Evolutionary conservation across 23 tunicate species (phyloP).

Genomic region (Trididemnum nubilum): DNA sequence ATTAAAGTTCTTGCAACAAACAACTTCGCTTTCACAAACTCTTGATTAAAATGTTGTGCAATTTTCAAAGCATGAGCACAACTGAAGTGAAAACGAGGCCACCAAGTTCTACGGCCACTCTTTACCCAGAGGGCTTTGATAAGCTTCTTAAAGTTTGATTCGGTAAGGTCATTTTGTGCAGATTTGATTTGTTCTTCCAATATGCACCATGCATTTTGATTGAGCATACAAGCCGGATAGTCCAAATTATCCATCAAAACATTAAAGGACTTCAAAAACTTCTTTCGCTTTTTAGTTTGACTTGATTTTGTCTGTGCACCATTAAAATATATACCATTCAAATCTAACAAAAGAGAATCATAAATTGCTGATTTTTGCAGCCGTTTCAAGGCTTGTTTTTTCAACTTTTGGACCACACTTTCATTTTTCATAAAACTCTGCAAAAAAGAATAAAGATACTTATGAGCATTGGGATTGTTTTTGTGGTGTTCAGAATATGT

Average conservation of each 20-base stretch:
- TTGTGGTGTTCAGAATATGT: conserved; percentile 25
- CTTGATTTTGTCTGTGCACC: background rate
- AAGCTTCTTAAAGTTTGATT: background rate
- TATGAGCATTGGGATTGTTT: conserved; percentile 68
- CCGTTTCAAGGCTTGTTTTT: background rate
- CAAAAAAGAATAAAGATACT: conserved; percentile 30
- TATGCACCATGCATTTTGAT: background rate
- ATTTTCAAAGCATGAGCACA: background rate
- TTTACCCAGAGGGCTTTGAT: background rate
- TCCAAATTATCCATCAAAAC: conserved; percentile 6
- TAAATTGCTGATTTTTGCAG: background rate
- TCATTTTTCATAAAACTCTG: background rate
- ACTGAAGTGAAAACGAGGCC: conserved; percentile 31
- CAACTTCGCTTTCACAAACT: background rate
- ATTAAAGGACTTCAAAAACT: conserved; percentile 5
- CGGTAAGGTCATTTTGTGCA: background rate
- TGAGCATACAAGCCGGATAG: background rate
- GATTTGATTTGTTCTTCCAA: background rate
- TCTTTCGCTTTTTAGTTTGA: background rate
- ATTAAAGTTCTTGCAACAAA: conserved; percentile 9
- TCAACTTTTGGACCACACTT: background rate
- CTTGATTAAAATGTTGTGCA: background rate
- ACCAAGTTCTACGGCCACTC: conserved; percentile 21
- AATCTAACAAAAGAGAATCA: conserved; percentile 8
- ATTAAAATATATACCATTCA: background rate